Percentiles rank a stretch among this genome's conserved stretches.
Evolutionary conservation across 2,113 vertebrate species (phyloP).

Genomic region (Protobothrops mucrosquamatus): DNA sequence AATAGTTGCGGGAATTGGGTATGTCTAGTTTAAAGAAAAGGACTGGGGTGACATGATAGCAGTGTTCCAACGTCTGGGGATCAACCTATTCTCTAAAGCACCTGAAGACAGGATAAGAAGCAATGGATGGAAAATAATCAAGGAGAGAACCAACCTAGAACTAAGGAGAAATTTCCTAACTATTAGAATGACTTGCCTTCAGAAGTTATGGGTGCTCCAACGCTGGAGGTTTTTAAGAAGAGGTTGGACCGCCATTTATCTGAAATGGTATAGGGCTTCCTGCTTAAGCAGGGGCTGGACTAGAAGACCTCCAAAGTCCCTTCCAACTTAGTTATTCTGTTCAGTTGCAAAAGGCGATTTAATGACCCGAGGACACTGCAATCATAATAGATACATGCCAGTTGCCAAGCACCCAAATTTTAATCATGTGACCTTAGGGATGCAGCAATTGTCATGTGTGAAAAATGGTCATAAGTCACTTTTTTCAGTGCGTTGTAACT

Average conservation of each 20-base stretch:
- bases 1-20: no score
- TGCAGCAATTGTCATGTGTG: not conserved
- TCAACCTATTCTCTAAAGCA: no score
- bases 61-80: no score
- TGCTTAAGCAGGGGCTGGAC: not conserved
- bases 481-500: not conserved
- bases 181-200: not conserved
- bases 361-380: not conserved
- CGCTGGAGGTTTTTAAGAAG: no score
- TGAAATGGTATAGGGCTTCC: not conserved
- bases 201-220: no score
- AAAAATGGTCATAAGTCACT: not conserved
- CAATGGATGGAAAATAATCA: not conserved
- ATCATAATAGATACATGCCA: not conserved
- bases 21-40: no score
- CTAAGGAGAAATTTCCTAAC: not conserved
- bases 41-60: no score
- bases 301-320: not conserved
- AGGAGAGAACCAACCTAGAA: not conserved
- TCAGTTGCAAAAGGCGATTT: not conserved
- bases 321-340: not conserved
- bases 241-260: not conserved
- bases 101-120: no score
- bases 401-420: not conserved
- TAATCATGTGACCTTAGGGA: not conserved